These are phyloP conservation scores for Dioctria linearis DNA, from an alignment of 2,888 invertebrate species.

Conservation along the genomic window DNA sequence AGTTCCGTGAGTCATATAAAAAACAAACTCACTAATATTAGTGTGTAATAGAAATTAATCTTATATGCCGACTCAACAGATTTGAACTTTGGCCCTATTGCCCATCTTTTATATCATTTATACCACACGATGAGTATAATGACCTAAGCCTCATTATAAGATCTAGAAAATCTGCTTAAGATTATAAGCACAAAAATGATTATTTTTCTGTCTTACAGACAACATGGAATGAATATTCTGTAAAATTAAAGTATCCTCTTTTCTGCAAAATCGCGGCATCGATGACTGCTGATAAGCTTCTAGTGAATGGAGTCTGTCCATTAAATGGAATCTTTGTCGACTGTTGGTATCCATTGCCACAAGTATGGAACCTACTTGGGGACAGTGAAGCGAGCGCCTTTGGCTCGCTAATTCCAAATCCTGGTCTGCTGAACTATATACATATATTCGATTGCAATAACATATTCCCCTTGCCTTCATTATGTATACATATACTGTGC, in stretches of 20 bases:
- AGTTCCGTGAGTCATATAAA: background rate
- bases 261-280: constrained; percentile 43
- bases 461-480: background rate
- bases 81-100: background rate
- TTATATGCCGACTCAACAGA: too few species aligned
- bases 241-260: constrained; percentile 23
- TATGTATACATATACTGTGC: background rate
- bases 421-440: constrained; percentile 24
- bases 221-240: background rate
- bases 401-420: constrained; percentile 30
- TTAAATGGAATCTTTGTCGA: constrained; percentile 16
- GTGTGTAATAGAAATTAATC: too few species aligned
- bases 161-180: too few species aligned
- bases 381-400: background rate
- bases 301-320: constrained; percentile 39
- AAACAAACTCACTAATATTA: background rate
- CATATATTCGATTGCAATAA: constrained; percentile 7
- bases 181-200: too few species aligned
- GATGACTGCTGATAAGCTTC: constrained; percentile 43
- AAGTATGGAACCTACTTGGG: background rate
- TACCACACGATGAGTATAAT: too few species aligned
- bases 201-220: background rate
- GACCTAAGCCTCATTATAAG: too few species aligned
- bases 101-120: too few species aligned
- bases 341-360: background rate